Percentiles rank a stretch among this genome's conserved stretches.
Conservation (phyloP, 2,888 invertebrate species). For the Ochropleura plecta region DNA sequence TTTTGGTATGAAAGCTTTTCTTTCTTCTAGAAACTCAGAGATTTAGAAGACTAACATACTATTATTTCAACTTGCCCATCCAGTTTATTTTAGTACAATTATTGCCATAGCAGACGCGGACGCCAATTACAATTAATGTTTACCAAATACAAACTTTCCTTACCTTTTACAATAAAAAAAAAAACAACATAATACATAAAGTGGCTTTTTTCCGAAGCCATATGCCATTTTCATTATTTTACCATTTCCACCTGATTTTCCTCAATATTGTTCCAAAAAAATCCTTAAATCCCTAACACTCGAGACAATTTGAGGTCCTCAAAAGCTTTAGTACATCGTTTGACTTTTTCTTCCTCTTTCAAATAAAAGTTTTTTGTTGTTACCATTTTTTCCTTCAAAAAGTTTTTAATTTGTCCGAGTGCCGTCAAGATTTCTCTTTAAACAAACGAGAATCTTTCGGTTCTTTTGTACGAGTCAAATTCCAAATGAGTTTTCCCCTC, state of each 20-base stretch:
- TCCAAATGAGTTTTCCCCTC: constrained; percentile 66
- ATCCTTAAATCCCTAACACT: constrained; percentile 58
- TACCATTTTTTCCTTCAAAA: constrained; percentile 60
- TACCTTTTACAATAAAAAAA: neutral
- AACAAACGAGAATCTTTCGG: constrained; percentile 63
- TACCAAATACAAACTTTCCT: neutral
- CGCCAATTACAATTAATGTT: neutral
- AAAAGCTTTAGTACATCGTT: constrained; percentile 63
- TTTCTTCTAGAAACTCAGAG: neutral
- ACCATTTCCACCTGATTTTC: constrained; percentile 37
- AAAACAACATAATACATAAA: neutral
- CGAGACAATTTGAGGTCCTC: constrained; percentile 62
- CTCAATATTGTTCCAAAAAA: constrained; percentile 45
- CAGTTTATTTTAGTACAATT: neutral
- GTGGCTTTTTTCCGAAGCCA: constrained; percentile 17
- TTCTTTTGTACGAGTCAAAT: constrained; percentile 63
- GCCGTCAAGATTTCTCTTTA: constrained; percentile 68
- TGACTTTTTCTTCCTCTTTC: constrained; percentile 60
- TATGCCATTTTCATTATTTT: constrained; percentile 32
- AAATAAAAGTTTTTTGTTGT: constrained; percentile 66
- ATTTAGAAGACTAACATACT: neutral
- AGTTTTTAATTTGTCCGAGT: constrained; percentile 70
- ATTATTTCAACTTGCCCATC: neutral
- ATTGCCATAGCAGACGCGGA: neutral
- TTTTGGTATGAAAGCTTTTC: neutral